Percentiles rank a stretch among this genome's conserved stretches.
These are phyloP conservation scores for Vulpes lagopus DNA, from an alignment of 2,113 vertebrate genomes.

Conservation along the genomic window DNA sequence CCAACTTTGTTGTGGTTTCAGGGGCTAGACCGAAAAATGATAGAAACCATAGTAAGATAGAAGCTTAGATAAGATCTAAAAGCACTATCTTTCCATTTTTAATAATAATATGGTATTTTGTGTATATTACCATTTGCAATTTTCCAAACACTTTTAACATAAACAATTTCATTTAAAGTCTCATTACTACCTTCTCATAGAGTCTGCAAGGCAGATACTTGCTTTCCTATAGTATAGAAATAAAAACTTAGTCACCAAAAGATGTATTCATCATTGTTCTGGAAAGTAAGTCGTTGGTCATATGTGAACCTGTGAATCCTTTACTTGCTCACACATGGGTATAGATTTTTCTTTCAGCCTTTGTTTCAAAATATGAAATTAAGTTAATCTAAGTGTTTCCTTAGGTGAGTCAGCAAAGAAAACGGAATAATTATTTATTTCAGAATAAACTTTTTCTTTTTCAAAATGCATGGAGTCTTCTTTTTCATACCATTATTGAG, in stretches of 20 bases:
- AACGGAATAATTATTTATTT: not conserved
- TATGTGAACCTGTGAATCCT: rapidly evolving
- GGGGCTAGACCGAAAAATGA: slow-evolving; percentile 44
- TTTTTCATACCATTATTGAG: not conserved
- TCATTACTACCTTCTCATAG: not conserved
- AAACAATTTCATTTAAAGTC: not conserved
- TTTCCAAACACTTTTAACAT: not conserved
- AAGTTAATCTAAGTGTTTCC: not conserved
- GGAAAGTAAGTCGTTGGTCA: not conserved
- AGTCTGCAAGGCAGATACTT: not conserved
- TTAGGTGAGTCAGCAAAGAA: not conserved
- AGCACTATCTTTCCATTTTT: not conserved
- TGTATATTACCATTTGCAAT: not conserved
- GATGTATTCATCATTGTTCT: not conserved
- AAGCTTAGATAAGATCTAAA: not conserved
- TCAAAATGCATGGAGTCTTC: not conserved
- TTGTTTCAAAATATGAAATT: not conserved
- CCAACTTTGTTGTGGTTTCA: slow-evolving; percentile 37
- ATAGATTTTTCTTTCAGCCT: not conserved
- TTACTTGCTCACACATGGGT: not conserved
- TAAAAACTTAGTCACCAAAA: not conserved
- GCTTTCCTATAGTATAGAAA: not conserved
- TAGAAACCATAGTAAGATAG: not conserved
- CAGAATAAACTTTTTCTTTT: not conserved
- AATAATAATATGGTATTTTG: not conserved